Conservation (phyloP, 2,113 vertebrate species). For the Grus americana region DNA sequence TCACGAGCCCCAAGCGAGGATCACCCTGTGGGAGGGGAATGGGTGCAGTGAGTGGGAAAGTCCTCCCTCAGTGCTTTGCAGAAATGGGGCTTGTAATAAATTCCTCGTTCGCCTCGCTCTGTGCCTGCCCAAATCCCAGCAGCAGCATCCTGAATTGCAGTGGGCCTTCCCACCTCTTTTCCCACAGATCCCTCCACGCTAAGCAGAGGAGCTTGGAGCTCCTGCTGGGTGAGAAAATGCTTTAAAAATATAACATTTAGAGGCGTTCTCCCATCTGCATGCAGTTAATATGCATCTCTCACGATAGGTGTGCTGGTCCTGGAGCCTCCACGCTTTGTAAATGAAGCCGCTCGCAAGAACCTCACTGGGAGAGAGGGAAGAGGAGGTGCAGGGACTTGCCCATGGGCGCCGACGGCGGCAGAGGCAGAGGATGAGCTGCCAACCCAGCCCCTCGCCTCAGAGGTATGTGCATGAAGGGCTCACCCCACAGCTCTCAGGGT, state of each 20-base stretch:
- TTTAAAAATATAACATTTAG: conserved; percentile 57
- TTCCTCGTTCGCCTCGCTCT: not conserved
- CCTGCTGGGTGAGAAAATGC: conserved; percentile 53
- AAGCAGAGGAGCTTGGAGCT: conserved; percentile 30
- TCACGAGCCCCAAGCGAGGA: not conserved
- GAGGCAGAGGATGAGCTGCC: not conserved
- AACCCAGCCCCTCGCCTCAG: not conserved
- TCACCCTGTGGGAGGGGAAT: not conserved
- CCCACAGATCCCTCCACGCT: conserved; percentile 15
- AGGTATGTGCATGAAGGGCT: not conserved
- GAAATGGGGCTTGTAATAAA: not conserved
- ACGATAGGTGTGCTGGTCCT: not conserved
- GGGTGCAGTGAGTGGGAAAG: not conserved
- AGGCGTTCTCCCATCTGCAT: conserved; percentile 51
- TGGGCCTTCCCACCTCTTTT: conserved; percentile 10
- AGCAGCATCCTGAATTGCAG: not conserved
- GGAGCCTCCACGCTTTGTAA: not conserved
- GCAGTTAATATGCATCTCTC: not conserved
- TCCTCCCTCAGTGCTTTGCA: not conserved
- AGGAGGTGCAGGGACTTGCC: not conserved
- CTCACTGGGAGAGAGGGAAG: not conserved
- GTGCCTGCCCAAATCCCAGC: not conserved
- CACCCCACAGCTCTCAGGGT: accelerated
- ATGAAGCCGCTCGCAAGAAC: not conserved
- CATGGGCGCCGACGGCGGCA: not conserved